Conservation (phyloP, 2,113 vertebrate species). For the Cyprinus carpio region DNA sequence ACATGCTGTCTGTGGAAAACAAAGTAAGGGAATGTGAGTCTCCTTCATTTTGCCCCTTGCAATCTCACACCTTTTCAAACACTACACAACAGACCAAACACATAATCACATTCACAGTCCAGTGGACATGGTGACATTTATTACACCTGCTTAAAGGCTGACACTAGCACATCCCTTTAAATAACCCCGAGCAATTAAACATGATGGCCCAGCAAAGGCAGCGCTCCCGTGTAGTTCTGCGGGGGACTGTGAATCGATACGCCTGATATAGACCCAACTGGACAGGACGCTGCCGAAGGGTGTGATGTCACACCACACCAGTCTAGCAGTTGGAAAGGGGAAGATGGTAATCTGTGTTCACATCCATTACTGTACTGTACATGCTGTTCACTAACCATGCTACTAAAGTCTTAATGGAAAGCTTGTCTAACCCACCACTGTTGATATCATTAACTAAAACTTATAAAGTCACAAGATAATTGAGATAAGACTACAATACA, state of each 20-base stretch:
- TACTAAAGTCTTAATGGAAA: background rate
- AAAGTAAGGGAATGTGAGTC: slow-evolving; percentile 1
- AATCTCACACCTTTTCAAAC: background rate
- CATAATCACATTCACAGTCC: slow-evolving; percentile 1
- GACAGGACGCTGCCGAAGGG: slow-evolving; percentile 47
- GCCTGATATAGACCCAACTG: slow-evolving; percentile 63
- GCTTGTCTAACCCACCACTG: background rate
- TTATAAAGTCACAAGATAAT: too few species aligned
- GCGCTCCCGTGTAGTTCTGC: slow-evolving; percentile 61
- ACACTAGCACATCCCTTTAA: slow-evolving; percentile 75
- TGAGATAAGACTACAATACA: too few species aligned
- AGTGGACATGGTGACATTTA: slow-evolving; percentile 59
- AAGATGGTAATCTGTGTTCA: slow-evolving; percentile 40
- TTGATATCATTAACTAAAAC: too few species aligned
- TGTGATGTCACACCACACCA: slow-evolving; percentile 51
- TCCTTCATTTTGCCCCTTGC: background rate
- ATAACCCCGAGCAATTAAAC: slow-evolving; percentile 72
- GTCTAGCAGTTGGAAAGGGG: slow-evolving; percentile 3
- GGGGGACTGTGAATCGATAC: slow-evolving; percentile 62
- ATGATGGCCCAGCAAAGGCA: slow-evolving; percentile 60
- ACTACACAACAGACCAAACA: background rate
- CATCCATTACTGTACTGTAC: background rate
- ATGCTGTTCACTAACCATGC: too few species aligned
- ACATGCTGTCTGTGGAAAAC: slow-evolving; percentile 61
- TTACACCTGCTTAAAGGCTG: slow-evolving; percentile 63